A percentile compares a stretch with the other conserved stretches of the same genome.
phyloP scores from a whole-genome alignment of 2,113 vertebrate genomes.

The Carollia perspicillata region DNA sequence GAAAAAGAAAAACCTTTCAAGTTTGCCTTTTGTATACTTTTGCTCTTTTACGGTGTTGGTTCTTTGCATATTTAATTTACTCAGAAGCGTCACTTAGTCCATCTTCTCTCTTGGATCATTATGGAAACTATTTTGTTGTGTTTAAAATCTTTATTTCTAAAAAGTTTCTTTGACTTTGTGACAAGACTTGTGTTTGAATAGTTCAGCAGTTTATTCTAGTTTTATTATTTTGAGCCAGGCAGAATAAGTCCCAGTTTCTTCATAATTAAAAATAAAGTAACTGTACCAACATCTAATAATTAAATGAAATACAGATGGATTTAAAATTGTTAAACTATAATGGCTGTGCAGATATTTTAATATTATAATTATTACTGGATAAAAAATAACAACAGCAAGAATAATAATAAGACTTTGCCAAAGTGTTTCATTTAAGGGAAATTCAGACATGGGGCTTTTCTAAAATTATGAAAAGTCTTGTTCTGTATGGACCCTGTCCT shows the following conservation, averaged over 20 bases:
- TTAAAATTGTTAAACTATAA: background rate
- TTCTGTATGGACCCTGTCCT: slow-evolving; percentile 55
- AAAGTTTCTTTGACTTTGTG: background rate
- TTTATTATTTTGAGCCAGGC: background rate
- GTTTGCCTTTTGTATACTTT: background rate
- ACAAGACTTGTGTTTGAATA: background rate
- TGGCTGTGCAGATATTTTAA: background rate
- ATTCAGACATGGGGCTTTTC: background rate
- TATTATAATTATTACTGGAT: background rate
- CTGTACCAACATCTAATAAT: background rate
- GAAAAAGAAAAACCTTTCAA: background rate
- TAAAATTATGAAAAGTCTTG: background rate
- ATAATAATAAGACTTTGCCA: background rate
- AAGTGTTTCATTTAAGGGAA: background rate
- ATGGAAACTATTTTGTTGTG: background rate
- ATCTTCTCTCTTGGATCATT: background rate
- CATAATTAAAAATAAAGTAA: background rate
- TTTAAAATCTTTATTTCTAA: slow-evolving; percentile 6
- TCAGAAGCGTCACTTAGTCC: background rate
- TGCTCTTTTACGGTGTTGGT: background rate
- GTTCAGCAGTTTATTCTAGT: background rate
- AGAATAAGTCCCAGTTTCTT: background rate
- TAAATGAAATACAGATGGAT: background rate
- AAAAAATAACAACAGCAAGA: background rate
- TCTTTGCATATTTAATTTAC: background rate